Conservation (phyloP, 2,888 invertebrate genomes). For the Leptogaster cylindrica region DNA sequence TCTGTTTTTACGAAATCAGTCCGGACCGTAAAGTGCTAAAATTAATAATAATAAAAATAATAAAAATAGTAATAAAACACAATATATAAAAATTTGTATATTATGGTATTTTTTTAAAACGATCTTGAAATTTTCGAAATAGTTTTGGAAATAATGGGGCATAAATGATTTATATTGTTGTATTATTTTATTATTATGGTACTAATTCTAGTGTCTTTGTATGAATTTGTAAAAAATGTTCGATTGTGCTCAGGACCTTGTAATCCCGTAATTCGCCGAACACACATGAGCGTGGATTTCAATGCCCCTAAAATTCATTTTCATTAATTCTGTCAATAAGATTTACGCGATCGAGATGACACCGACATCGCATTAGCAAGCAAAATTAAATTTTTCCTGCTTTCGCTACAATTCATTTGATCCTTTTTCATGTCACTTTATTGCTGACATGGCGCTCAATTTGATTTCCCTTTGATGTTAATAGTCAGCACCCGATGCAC, state of each 20-base stretch:
- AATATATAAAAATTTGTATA: too few relatives aligned
- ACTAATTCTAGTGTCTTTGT: too few relatives aligned
- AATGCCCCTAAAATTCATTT: conserved; percentile 28
- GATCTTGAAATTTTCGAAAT: too few relatives aligned
- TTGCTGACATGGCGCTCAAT: conserved; percentile 29
- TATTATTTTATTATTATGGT: too few relatives aligned
- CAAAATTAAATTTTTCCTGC: conserved; percentile 38
- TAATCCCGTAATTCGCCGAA: conserved; percentile 16
- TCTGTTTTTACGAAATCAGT: too few relatives aligned
- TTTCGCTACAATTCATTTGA: conserved; percentile 37
- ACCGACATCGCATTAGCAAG: neutral
- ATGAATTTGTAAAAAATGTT: conserved; percentile 31
- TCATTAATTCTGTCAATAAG: conserved; percentile 39
- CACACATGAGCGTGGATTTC: conserved; percentile 14
- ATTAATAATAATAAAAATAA: too few relatives aligned
- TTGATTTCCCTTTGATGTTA: conserved; percentile 36
- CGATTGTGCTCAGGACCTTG: neutral
- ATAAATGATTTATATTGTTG: too few relatives aligned
- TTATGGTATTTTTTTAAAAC: too few relatives aligned
- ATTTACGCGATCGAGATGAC: neutral
- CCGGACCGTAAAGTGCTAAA: too few relatives aligned
- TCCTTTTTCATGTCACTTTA: conserved; percentile 29
- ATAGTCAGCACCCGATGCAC: conserved; percentile 31
- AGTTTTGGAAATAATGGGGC: too few relatives aligned
- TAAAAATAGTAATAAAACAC: too few relatives aligned